Evolutionary conservation across 92 coral and sea anemone genomes (phyloP), one percentile per base, ranked within the genome.

Genomic region (Scolanthus callimorphus): DNA sequence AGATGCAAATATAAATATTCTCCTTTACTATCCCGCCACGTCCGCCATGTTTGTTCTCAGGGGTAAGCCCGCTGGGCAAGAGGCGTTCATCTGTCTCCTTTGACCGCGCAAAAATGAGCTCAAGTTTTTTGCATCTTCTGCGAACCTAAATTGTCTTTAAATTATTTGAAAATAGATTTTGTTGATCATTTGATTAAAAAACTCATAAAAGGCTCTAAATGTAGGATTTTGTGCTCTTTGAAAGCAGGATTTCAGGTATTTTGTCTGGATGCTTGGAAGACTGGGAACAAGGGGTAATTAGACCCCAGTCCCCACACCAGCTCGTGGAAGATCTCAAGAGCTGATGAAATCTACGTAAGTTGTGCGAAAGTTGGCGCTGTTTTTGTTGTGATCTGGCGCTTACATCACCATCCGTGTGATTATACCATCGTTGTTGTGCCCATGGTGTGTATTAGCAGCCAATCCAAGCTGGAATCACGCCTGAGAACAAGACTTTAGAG

Each of bases 241-340:
- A 34, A 34, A 15, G 41, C 41, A 25, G 20, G 38, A 54, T 22
- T 22, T 54, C 17, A 19, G 13, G 12, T 29, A 54, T 20, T 20
- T n/a, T 29, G 28, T 46, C 3, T 2, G 6, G 1, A 39, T 25
- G 11, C n/a, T 12, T 50, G 55, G 28, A 19, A 55, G 68, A 22
- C 51, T 68, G 75, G 57, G 65, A 50, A 68, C 75, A 68, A 68
- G 75, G 58, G 75, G 48, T 26, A 23, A 20, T 29, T 51, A 22
- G 38, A 21, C 1, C 65, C 75, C 52, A 45, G 55, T 30, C 27
- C 63, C 20, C 63, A 29, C 51, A 63, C 63, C 59, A 54, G 27
- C 29, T 67, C 12, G 59, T 54, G 53, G 19, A 1, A n/a, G 57
- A 68, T 4, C 41, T 51, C 39, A 25, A 13, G 30, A 25, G 34